A percentile compares a stretch with the other conserved stretches of the same genome.
These are phyloP conservation scores for Protaetia brevitarsis DNA, from an alignment of 1,140 invertebrate species.

Conservation along the genomic window DNA sequence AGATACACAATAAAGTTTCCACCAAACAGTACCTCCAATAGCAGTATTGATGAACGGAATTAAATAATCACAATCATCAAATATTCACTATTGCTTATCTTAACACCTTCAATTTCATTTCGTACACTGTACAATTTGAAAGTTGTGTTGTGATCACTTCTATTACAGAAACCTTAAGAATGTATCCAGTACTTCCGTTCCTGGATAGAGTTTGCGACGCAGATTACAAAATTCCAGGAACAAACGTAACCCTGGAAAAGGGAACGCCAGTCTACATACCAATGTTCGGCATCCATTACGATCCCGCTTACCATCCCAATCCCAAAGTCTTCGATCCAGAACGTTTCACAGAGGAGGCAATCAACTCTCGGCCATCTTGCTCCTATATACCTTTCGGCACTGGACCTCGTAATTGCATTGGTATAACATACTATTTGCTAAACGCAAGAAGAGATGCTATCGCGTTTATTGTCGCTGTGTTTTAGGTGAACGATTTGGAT, in stretches of 20 bases:
- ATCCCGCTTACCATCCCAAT: constrained; percentile 60
- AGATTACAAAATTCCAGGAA: constrained; percentile 49
- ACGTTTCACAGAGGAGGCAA: constrained; percentile 7
- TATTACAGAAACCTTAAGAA: constrained; percentile 24
- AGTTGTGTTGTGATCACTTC: too few species aligned
- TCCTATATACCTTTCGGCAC: background rate
- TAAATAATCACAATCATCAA: too few species aligned
- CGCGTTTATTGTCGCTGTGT: constrained; percentile 7
- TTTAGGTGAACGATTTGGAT: constrained; percentile 37
- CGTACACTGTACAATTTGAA: too few species aligned
- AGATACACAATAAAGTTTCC: too few species aligned
- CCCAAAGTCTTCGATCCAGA: constrained; percentile 67
- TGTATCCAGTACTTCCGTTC: constrained; percentile 22
- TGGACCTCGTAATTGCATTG: constrained; percentile 13
- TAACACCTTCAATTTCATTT: too few species aligned
- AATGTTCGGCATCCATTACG: constrained; percentile 59
- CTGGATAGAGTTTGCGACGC: background rate
- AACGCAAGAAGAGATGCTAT: background rate
- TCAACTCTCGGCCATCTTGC: background rate
- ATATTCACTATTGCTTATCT: too few species aligned
- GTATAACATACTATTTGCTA: too few species aligned
- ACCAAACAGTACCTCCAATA: too few species aligned
- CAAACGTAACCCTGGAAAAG: constrained; percentile 50
- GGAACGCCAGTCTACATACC: constrained; percentile 55
- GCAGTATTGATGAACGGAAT: too few species aligned